Percentiles rank a stretch among this genome's conserved stretches.
Conservation (phyloP, 92 coral and sea anemone species). For the Siderastrea siderea region DNA sequence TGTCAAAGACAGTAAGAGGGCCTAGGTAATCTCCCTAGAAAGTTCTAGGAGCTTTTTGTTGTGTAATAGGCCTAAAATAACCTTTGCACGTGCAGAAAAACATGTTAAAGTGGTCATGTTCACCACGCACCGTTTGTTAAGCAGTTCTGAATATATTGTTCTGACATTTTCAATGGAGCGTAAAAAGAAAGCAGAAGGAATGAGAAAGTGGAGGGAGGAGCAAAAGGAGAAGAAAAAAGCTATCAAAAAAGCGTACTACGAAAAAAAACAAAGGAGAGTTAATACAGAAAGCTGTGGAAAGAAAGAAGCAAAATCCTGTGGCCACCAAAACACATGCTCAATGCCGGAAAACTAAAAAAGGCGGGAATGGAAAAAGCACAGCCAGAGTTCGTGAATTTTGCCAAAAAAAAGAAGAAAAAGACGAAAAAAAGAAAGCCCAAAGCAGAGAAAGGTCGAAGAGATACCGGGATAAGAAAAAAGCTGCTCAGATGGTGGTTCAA, state of each 20-base stretch:
- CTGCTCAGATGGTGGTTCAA: slow-evolving; percentile 14
- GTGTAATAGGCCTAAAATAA: not conserved
- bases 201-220: slow-evolving; percentile 39
- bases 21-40: slow-evolving; percentile 41
- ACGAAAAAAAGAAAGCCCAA: slow-evolving; percentile 23
- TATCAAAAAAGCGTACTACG: slow-evolving; percentile 39
- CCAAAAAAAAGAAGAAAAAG: slow-evolving; percentile 1
- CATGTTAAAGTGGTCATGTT: not conserved
- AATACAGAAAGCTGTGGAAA: slow-evolving; percentile 45
- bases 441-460: slow-evolving; percentile 45
- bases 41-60: slow-evolving; percentile 33
- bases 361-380: slow-evolving; percentile 30
- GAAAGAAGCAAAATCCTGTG: slow-evolving; percentile 35
- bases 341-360: slow-evolving; percentile 28
- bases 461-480: slow-evolving; percentile 39
- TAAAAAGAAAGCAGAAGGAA: slow-evolving; percentile 34
- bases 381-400: slow-evolving; percentile 33
- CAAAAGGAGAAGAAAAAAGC: slow-evolving; percentile 43
- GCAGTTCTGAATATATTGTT: no score
- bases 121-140: no score
- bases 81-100: not conserved
- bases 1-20: not conserved
- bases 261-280: slow-evolving; percentile 37
- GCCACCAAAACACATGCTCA: slow-evolving; percentile 11
- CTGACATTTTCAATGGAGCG: slow-evolving; percentile 14